Percentiles rank a stretch among this genome's conserved stretches.
Evolutionary conservation across 2,888 invertebrate genomes (phyloP).

Genomic region (Brassicogethes aeneus): DNA sequence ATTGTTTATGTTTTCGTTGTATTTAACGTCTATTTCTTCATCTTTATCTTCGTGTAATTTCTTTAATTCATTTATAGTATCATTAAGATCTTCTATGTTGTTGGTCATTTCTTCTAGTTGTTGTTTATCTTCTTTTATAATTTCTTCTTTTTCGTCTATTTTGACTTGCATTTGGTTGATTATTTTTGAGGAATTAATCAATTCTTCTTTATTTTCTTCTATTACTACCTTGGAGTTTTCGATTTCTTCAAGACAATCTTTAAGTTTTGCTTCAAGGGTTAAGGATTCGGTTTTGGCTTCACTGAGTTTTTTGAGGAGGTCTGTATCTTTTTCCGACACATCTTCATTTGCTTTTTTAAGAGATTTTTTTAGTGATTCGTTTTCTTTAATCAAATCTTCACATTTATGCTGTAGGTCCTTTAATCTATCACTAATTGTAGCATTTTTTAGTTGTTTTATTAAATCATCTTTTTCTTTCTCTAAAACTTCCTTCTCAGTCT

Average conservation of each 20-base stretch:
- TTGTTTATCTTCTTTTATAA: constrained; percentile 18
- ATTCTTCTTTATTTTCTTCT: constrained; percentile 33
- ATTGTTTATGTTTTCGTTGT: constrained; percentile 38
- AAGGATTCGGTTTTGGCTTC: constrained; percentile 21
- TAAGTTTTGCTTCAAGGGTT: constrained; percentile 26
- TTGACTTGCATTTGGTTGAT: constrained; percentile 28
- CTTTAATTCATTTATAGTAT: constrained; percentile 44
- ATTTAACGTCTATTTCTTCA: constrained; percentile 21
- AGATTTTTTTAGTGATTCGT: constrained; percentile 23
- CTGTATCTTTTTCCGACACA: constrained; percentile 27
- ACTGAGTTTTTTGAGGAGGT: constrained; percentile 24
- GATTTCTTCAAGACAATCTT: constrained; percentile 28
- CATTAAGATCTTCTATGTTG: constrained; percentile 45
- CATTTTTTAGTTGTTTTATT: too few relatives aligned
- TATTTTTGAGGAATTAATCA: constrained; percentile 28
- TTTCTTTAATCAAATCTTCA: constrained; percentile 26
- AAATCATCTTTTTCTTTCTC: constrained; percentile 42
- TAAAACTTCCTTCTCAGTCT: constrained; percentile 44
- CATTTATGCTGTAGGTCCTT: constrained; percentile 18
- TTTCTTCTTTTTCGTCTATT: constrained; percentile 26
- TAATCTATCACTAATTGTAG: constrained; percentile 2
- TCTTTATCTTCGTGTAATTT: not conserved
- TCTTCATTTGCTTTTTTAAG: constrained; percentile 24
- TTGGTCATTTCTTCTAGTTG: constrained; percentile 38
- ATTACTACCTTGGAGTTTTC: constrained; percentile 29